These are phyloP conservation scores for Dromaius novaehollandiae DNA, from an alignment of 2,113 vertebrate species.

Conservation along the genomic window DNA sequence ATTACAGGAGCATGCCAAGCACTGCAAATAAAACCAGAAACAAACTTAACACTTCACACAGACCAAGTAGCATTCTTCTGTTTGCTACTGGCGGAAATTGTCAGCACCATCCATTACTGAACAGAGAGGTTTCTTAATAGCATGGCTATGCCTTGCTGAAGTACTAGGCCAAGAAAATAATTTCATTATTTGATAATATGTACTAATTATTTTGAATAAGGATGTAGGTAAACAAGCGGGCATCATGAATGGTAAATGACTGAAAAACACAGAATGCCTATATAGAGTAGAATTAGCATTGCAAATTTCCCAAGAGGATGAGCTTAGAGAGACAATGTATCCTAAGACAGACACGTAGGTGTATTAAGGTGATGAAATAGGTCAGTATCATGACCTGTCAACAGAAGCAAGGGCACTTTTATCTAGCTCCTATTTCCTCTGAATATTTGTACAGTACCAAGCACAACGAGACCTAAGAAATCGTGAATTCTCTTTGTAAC, in stretches of 20 bases:
- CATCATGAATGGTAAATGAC: not conserved
- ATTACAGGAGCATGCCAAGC: not conserved
- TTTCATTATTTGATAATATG: not conserved
- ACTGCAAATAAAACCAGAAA: not conserved
- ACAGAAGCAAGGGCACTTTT: not conserved
- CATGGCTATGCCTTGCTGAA: not conserved
- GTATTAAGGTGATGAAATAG: accelerated
- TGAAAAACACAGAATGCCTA: not conserved
- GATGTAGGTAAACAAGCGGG: not conserved
- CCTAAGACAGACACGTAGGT: accelerated
- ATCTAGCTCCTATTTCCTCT: not conserved
- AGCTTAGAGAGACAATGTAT: not conserved
- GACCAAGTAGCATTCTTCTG: not conserved
- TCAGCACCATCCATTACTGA: not conserved
- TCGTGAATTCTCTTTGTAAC: accelerated
- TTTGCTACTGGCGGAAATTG: not conserved
- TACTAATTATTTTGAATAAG: not conserved
- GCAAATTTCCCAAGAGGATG: not conserved
- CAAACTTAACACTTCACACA: not conserved
- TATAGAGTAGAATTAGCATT: accelerated
- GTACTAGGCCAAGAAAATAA: not conserved
- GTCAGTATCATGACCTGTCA: accelerated
- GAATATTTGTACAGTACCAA: accelerated
- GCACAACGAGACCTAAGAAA: not conserved
- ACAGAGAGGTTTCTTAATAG: not conserved